phyloP scores from a whole-genome alignment of 2,888 invertebrate species.

The Epistrophe grossulariae region DNA sequence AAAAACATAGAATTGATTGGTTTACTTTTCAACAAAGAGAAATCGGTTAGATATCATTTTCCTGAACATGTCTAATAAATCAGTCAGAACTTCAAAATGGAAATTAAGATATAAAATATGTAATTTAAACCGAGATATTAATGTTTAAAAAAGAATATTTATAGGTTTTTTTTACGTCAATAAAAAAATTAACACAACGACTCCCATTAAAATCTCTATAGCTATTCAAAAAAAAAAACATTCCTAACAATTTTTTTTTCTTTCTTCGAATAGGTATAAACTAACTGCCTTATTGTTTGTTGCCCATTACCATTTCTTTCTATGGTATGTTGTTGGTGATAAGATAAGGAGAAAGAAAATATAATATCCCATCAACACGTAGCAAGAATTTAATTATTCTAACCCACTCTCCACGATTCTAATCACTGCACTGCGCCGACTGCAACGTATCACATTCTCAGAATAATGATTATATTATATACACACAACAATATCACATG shows the following conservation, averaged over 20 bases:
- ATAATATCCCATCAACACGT: constrained; percentile 61
- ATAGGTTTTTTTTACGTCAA: not conserved
- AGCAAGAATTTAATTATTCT: constrained; percentile 70
- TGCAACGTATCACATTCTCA: constrained; percentile 59
- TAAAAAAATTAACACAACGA: not conserved
- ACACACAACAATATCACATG: constrained; percentile 10
- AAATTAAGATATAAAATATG: too few relatives aligned
- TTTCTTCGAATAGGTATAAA: not conserved
- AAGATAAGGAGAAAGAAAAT: constrained; percentile 14
- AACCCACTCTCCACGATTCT: constrained; percentile 63
- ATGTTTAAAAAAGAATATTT: not conserved
- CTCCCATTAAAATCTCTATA: not conserved
- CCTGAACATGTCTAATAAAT: too few relatives aligned
- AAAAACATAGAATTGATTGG: too few relatives aligned
- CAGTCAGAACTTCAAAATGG: too few relatives aligned
- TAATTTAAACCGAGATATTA: too few relatives aligned
- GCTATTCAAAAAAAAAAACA: not conserved
- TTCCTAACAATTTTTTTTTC: not conserved
- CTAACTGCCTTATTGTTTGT: not conserved
- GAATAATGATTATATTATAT: constrained; percentile 50
- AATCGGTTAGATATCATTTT: too few relatives aligned
- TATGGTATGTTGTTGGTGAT: not conserved
- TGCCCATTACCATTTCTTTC: not conserved
- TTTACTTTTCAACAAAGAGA: too few relatives aligned
- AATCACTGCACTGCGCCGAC: constrained; percentile 35